Evolutionary conservation across 2,888 invertebrate species (phyloP), one percentile per base, ranked within the genome.

Genomic region (Altica lythri): DNA sequence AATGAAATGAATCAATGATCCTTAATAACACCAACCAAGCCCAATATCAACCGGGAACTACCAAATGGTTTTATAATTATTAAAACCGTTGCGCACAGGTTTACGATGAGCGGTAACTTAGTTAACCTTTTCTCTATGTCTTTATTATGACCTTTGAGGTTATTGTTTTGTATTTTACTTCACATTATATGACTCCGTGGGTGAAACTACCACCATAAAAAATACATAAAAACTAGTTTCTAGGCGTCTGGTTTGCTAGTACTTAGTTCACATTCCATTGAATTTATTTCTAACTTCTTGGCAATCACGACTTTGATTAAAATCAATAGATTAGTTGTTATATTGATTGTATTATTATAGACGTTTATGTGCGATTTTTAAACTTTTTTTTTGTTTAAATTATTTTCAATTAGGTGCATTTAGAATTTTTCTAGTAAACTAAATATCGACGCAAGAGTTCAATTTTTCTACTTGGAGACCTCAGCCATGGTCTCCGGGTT

Each of bases 121-220:
- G 22, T 22, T 45, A 12, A 45, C 45, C 34, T 34, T 38, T 34
- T 22, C 34, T 13, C 13, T 34, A 29, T 16, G 22, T 45, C 45
- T 45, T 45, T 19, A 34, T 45, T 45, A 45, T 19, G 45, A 12
- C 10, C 6, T 32, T 17, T 45, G 16, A 27, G 10, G 14, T 16
- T 27, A 42, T 27, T 27, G 29, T 42, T 16, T 27, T 42, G 14
- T 42, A 42, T 27, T 42, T 27, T 10, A 42, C 42, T n/a, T 42
- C 27, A 29, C 27, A 16, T 42, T 27, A 14, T 32, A 32, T 27
- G 10, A 14, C 27, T 16, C 27, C 42, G 42, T 42, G 42, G 42
- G 42, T 42, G 42, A 42, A 27, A 42, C 42, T 42, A 42, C 42
- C 42, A 29, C 42, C 10, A 34, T 34, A 34, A 34, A 34, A 32